Percentiles rank a stretch among this genome's conserved stretches.
Conservation (phyloP, 2,888 invertebrate species). For the Netelia virgata region DNA sequence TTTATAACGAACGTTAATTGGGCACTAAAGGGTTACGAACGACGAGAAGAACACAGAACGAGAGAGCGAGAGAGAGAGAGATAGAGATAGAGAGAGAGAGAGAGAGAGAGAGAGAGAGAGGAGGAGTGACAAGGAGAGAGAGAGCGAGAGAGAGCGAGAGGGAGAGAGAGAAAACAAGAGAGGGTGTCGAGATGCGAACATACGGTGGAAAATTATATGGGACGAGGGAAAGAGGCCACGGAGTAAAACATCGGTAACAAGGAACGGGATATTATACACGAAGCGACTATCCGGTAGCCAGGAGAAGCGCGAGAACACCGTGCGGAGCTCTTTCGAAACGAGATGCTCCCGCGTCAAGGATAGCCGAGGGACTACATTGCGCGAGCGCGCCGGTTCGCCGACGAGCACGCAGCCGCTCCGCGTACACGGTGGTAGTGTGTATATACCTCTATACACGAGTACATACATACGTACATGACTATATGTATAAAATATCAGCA, state of each 20-base stretch:
- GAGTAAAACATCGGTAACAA: slow-evolving; percentile 50
- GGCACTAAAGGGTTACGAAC: background rate
- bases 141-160: background rate
- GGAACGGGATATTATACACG: slow-evolving; percentile 54
- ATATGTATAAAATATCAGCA: slow-evolving; percentile 35
- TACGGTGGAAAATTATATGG: slow-evolving; percentile 15
- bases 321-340: slow-evolving; percentile 71
- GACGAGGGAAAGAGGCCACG: slow-evolving; percentile 14
- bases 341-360: slow-evolving; percentile 83
- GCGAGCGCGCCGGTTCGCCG: slow-evolving; percentile 81
- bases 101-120: background rate
- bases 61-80: background rate
- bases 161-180: background rate
- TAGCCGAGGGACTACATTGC: slow-evolving; percentile 83
- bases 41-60: background rate
- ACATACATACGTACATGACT: slow-evolving; percentile 7
- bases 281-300: slow-evolving; percentile 46
- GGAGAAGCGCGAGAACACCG: slow-evolving; percentile 66
- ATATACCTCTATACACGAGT: slow-evolving; percentile 40
- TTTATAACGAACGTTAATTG: slow-evolving; percentile 10
- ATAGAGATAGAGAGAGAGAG: background rate
- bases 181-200: slow-evolving; percentile 4
- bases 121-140: background rate
- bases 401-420: slow-evolving; percentile 81
- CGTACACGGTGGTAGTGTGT: slow-evolving; percentile 52